Conservation (phyloP, 2,888 invertebrate genomes). For the Leptogaster cylindrica region DNA sequence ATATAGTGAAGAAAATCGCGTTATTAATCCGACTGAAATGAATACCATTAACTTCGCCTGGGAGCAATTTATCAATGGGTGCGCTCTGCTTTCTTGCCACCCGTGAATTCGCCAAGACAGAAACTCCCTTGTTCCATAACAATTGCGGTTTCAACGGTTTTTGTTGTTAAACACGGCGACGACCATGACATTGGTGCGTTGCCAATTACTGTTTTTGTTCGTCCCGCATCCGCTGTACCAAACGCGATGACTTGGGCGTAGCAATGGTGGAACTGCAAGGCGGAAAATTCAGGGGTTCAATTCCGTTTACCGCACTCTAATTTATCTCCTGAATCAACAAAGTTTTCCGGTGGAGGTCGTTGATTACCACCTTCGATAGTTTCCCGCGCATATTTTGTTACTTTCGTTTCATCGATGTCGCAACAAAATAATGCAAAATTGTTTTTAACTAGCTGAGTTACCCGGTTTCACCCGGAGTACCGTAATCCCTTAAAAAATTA, state of each 20-base stretch:
- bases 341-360: too few species aligned
- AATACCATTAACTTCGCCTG: constrained; percentile 19
- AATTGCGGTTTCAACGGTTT: constrained; percentile 13
- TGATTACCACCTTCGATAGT: too few species aligned
- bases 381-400: too few species aligned
- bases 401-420: too few species aligned
- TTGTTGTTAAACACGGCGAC: constrained; percentile 14
- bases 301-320: too few species aligned
- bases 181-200: constrained; percentile 26
- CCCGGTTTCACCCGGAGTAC: too few species aligned
- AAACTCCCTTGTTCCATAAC: constrained; percentile 1
- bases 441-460: too few species aligned
- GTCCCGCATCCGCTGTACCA: too few species aligned
- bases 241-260: not conserved
- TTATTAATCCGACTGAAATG: constrained; percentile 32
- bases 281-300: constrained; percentile 25
- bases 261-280: not conserved
- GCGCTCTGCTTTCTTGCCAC: not conserved
- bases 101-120: not conserved
- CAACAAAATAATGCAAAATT: too few species aligned
- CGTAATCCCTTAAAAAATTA: too few species aligned
- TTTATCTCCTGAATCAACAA: too few species aligned
- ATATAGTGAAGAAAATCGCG: not conserved
- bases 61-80: constrained; percentile 25
- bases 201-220: constrained; percentile 16